Base-by-base conservation (phyloP, 2,113 vertebrate genomes). In the Donacobius atricapilla region DNA sequence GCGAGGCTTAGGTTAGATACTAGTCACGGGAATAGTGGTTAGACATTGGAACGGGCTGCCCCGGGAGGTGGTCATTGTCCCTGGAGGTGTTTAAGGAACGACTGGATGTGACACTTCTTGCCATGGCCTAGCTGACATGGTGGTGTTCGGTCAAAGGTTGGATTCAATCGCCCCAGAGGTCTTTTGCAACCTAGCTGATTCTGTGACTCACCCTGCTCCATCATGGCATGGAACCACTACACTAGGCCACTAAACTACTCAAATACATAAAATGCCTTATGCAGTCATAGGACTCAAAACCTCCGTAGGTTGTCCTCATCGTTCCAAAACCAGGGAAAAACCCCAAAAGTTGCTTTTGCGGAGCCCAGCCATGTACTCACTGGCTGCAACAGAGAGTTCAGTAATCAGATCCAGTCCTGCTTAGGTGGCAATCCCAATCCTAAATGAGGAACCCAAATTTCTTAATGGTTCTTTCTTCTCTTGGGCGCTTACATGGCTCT, bases 401-500 rank as follows among this genome's bases (percentile, higher is more conserved):
- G 3, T 25, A 16, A 9, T 6, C 30, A 53, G 2, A 1, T 28
- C 61, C 30, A 6, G 44, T 17, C 70, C 21, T 7, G 3, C 9
- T 5, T 19, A 9, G 25, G 16, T 8, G 9, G 37, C 25, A 40
- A 40, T 27, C 11, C 17, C 37, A 7, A 2, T 21, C 21, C 48
- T 18, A 17, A 42, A 13, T 1, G 24, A 47, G 39, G 33, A 71
- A 17, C 33, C 10, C 44, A 22, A 2, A 15, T 44, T 25, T 70
- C 28, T 24, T 6, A 25, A 27, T 2, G 7, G 22, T 14, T 31
- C 20, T 31, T 56, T 37, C 37, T 37, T 40, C 17, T 54, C n/a
- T 25, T 14, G 21, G 35, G 28, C 5, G 4, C 44, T 58, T 0
- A 0, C 0, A 0, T 3, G 22, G 70, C 60, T 65, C 42, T 42